Evolutionary conservation across 2,888 invertebrate genomes (phyloP).

Genomic region (Chironomus tentans): DNA sequence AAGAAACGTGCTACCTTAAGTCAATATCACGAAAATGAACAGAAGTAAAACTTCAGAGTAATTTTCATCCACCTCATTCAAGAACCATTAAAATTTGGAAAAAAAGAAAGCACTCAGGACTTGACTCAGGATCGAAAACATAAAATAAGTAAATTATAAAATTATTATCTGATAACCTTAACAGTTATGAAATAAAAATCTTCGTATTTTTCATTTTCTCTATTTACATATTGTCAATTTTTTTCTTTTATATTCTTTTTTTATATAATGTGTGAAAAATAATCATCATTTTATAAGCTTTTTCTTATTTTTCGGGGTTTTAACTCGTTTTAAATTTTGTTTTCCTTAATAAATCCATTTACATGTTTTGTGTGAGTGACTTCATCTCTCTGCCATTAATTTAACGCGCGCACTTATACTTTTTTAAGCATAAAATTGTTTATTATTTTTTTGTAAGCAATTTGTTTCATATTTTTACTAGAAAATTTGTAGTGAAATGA

Average conservation of each 20-base stretch:
- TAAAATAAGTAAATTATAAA: no score
- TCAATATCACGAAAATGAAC: no score
- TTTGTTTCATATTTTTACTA: neutral
- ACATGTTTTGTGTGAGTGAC: neutral
- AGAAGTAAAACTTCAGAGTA: no score
- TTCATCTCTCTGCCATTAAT: neutral
- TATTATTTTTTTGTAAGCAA: neutral
- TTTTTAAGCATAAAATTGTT: neutral
- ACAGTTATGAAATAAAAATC: neutral
- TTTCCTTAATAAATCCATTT: no score
- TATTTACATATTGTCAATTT: constrained; percentile 8
- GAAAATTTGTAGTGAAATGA: neutral
- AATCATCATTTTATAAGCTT: neutral
- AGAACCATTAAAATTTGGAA: no score
- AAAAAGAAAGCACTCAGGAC: no score
- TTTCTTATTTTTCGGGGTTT: neutral
- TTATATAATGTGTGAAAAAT: neutral
- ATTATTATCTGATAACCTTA: neutral
- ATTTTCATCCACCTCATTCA: no score
- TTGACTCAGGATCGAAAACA: no score
- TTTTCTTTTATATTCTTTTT: neutral
- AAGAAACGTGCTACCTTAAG: no score
- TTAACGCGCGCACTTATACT: neutral
- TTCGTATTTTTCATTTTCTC: neutral
- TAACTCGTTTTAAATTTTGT: neutral